phyloP scores from a whole-genome alignment of 1,140 invertebrate species.

The Metaphire vulgaris region DNA sequence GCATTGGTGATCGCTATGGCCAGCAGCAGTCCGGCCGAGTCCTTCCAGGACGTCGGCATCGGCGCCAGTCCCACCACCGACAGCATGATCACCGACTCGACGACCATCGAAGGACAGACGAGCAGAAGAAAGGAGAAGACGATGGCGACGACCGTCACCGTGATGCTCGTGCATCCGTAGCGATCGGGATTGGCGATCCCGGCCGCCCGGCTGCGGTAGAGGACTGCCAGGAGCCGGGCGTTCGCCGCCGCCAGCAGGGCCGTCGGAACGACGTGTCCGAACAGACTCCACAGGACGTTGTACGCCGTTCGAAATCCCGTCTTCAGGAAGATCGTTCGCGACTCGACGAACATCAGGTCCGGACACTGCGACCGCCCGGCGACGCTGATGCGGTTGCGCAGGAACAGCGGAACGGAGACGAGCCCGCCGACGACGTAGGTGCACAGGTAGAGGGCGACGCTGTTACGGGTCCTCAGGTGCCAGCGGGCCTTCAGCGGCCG shows the following conservation, averaged over 20 bases:
- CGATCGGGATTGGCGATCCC: neutral
- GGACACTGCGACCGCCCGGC: neutral
- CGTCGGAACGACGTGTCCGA: constrained; percentile 24
- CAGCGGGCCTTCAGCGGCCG: constrained; percentile 24
- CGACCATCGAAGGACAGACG: constrained; percentile 25
- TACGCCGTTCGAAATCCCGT: neutral
- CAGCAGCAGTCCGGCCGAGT: neutral
- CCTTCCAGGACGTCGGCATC: neutral
- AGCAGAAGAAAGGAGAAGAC: constrained; percentile 19
- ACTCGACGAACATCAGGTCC: neutral
- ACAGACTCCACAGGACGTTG: constrained; percentile 22
- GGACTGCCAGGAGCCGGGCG: constrained; percentile 16
- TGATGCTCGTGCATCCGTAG: constrained; percentile 19
- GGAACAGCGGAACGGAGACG: neutral
- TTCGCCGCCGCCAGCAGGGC: constrained; percentile 24
- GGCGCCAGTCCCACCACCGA: neutral
- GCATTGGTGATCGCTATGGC: constrained; percentile 25
- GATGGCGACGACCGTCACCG: constrained; percentile 22
- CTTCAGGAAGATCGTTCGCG: neutral
- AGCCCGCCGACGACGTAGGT: neutral
- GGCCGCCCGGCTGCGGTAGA: constrained; percentile 12
- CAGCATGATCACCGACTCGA: constrained; percentile 11
- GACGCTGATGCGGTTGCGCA: neutral
- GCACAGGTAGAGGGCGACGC: neutral
- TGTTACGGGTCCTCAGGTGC: constrained; percentile 8